Percentiles rank a stretch among this genome's conserved stretches.
Evolutionary conservation across 2,113 vertebrate genomes (phyloP).

Genomic region (Hippocampus zosterae): DNA sequence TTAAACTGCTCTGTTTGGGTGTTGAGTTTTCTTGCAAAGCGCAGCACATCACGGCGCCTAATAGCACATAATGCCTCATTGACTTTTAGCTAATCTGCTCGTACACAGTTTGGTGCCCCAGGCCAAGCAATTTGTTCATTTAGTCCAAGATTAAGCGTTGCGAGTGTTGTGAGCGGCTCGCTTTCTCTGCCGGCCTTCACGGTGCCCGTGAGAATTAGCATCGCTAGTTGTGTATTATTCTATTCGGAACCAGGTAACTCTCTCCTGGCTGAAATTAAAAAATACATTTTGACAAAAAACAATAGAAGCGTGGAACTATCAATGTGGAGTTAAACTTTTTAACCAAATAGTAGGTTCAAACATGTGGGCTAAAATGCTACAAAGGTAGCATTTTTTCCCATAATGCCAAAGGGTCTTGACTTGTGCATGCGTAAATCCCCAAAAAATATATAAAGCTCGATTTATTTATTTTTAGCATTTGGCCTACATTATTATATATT

Average conservation of each 20-base stretch:
- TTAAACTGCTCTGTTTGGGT: conserved; percentile 36
- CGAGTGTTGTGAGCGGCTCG: conserved; percentile 20
- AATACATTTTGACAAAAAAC: background rate
- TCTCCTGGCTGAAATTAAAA: background rate
- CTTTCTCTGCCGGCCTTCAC: background rate
- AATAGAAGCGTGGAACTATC: no score
- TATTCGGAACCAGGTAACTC: conserved; percentile 16
- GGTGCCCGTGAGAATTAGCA: conserved; percentile 17
- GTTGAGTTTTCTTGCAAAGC: conserved; percentile 29
- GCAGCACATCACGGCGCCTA: conserved; percentile 34
- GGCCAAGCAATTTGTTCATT: conserved; percentile 44
- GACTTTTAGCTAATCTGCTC: conserved; percentile 50
- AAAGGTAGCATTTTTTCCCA: no score
- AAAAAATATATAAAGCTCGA: no score
- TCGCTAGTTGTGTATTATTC: conserved; percentile 13
- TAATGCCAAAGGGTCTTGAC: no score
- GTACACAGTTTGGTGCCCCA: conserved; percentile 32
- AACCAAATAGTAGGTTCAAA: no score
- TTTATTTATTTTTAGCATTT: no score
- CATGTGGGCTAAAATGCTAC: no score
- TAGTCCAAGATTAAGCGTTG: conserved; percentile 32
- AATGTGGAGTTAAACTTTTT: no score
- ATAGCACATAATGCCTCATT: conserved; percentile 46
- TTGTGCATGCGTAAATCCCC: no score
- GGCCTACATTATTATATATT: no score